A percentile compares a stretch with the other conserved stretches of the same genome.
Conservation (phyloP, 2,888 invertebrate genomes). For the Meloe dianella region DNA sequence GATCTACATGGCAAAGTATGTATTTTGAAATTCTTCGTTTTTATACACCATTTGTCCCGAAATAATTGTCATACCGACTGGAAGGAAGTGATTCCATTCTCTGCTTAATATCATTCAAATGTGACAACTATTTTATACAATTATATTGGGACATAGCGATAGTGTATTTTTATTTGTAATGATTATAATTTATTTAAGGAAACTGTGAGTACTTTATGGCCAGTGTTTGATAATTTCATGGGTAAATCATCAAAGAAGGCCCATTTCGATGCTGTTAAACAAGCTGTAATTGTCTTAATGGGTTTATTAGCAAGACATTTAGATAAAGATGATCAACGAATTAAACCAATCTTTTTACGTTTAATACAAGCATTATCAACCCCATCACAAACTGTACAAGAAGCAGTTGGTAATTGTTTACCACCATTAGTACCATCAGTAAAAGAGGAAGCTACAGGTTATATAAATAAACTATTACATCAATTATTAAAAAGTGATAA, state of each 20-base stretch:
- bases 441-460: constrained; percentile 86
- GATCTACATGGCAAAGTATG: constrained; percentile 90
- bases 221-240: constrained; percentile 92
- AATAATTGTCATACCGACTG: no score
- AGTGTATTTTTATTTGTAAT: no score
- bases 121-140: no score
- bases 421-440: constrained; percentile 93
- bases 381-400: constrained; percentile 97
- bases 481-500: constrained; percentile 89
- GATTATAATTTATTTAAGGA: constrained; percentile 64
- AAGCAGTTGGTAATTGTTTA: constrained; percentile 95
- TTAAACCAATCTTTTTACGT: constrained; percentile 92
- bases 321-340: constrained; percentile 85
- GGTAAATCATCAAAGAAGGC: constrained; percentile 91
- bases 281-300: constrained; percentile 96
- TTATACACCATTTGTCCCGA: no score
- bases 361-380: constrained; percentile 91
- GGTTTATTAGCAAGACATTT: constrained; percentile 96
- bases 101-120: no score
- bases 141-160: no score
- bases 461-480: constrained; percentile 86
- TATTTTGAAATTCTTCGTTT: no score
- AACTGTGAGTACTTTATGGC: constrained; percentile 76
- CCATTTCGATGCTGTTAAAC: constrained; percentile 89
- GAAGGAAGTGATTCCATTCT: no score